These are phyloP conservation scores for Cetoscarus ocellatus DNA, from an alignment of 2,797 vertebrate species.

Conservation along the genomic window DNA sequence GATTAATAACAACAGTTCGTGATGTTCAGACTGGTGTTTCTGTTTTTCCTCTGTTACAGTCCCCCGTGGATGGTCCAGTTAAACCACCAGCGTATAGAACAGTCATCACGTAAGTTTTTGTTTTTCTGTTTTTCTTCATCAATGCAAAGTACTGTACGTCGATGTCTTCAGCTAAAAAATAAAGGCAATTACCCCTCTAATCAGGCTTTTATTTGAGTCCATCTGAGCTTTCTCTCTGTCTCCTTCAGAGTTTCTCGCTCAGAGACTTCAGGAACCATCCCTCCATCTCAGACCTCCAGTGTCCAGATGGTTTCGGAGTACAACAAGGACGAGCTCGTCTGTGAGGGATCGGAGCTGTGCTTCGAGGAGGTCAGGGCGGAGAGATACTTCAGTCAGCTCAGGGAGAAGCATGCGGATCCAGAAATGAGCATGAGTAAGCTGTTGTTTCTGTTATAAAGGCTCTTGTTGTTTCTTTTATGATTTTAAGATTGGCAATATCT, in stretches of 20 bases:
- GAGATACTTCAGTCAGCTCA: slow-evolving; percentile 79
- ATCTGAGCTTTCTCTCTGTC: neutral
- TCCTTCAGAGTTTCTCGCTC: slow-evolving; percentile 80
- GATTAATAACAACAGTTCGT: too few species aligned
- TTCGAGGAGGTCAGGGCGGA: slow-evolving; percentile 85
- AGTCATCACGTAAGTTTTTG: slow-evolving; percentile 65
- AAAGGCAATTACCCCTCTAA: too few species aligned
- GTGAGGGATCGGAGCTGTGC: slow-evolving; percentile 86
- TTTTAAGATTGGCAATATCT: neutral
- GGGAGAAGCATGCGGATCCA: slow-evolving; percentile 55
- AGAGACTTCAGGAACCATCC: slow-evolving; percentile 52
- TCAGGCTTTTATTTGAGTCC: too few species aligned
- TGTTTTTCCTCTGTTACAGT: slow-evolving; percentile 51
- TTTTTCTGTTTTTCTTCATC: neutral
- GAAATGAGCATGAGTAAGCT: slow-evolving; percentile 76
- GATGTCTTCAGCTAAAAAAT: too few species aligned
- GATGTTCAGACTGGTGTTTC: neutral
- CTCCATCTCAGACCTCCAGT: neutral
- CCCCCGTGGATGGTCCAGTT: slow-evolving; percentile 8
- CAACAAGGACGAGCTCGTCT: slow-evolving; percentile 81
- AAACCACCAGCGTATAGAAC: slow-evolving; percentile 44
- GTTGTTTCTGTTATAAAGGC: neutral
- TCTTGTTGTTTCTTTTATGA: neutral
- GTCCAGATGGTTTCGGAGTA: slow-evolving; percentile 85
- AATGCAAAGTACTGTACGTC: too few species aligned